A percentile compares a stretch with the other conserved stretches of the same genome.
Evolutionary conservation across 2,113 vertebrate genomes (phyloP).

Genomic region (Menidia beryllina): DNA sequence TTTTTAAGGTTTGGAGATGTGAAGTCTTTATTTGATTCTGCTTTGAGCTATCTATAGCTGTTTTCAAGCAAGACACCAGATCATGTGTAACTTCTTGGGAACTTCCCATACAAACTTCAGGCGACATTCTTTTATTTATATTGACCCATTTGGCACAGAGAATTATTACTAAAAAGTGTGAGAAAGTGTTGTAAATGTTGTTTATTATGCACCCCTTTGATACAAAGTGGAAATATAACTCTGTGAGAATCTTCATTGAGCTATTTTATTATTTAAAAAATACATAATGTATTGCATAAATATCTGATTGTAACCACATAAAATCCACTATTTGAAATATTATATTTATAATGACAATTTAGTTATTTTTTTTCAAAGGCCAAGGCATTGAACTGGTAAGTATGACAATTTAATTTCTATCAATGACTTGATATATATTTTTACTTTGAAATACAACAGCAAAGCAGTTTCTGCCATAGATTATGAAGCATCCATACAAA

Average conservation of each 20-base stretch:
- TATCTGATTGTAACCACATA: too few relatives aligned
- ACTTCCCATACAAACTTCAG: constrained; percentile 45
- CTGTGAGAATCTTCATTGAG: neutral
- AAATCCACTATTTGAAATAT: too few relatives aligned
- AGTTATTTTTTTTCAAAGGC: too few relatives aligned
- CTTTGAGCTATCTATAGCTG: constrained; percentile 74
- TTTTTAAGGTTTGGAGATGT: constrained; percentile 61
- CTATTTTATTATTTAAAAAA: too few relatives aligned
- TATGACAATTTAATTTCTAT: neutral
- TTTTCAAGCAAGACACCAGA: constrained; percentile 57
- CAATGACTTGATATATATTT: neutral
- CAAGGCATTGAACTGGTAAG: neutral
- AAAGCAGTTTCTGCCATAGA: neutral
- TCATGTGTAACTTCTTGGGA: constrained; percentile 50
- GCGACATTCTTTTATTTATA: constrained; percentile 46
- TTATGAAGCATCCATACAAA: constrained; percentile 5
- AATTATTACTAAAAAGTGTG: constrained; percentile 14
- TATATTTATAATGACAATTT: too few relatives aligned
- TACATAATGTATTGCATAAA: too few relatives aligned
- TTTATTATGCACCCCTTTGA: constrained; percentile 18
- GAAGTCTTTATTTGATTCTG: constrained; percentile 70
- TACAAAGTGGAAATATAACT: too few relatives aligned
- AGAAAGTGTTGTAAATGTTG: constrained; percentile 22
- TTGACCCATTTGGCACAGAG: constrained; percentile 28
- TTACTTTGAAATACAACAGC: neutral